phyloP scores from a whole-genome alignment of 2,797 vertebrate species.

The Chromis chromis region DNA sequence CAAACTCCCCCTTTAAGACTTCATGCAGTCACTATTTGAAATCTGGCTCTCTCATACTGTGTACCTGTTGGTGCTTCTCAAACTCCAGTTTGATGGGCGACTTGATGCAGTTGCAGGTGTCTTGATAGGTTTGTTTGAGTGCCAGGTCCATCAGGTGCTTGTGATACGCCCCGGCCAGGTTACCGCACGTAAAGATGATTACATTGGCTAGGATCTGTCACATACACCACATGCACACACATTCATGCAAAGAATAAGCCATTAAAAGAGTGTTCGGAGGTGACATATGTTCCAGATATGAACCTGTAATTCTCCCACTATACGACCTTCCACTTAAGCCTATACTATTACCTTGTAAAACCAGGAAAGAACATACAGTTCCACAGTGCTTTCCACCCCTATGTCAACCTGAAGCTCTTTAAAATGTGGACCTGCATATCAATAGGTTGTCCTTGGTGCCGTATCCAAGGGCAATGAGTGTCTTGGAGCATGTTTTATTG shows the following conservation, averaged over 20 bases:
- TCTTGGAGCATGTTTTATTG: slow-evolving; percentile 54
- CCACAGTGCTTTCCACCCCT: slow-evolving; percentile 28
- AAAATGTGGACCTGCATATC: slow-evolving; percentile 52
- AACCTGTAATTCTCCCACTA: slow-evolving; percentile 36
- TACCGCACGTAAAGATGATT: slow-evolving; percentile 97
- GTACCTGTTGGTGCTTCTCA: slow-evolving; percentile 98
- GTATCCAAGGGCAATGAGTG: slow-evolving; percentile 47
- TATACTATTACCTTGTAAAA: slow-evolving; percentile 66
- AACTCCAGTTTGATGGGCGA: slow-evolving; percentile 98
- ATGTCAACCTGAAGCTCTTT: slow-evolving; percentile 61
- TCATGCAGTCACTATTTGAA: not conserved
- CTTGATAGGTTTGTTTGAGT: slow-evolving; percentile 95
- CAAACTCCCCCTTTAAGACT: not conserved
- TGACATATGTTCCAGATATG: slow-evolving; percentile 28
- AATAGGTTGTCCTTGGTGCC: slow-evolving; percentile 46
- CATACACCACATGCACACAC: not conserved
- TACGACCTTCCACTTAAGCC: slow-evolving; percentile 36
- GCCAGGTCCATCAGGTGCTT: slow-evolving; percentile 98
- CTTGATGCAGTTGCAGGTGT: slow-evolving; percentile 98
- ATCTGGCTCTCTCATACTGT: not conserved
- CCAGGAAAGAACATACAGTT: slow-evolving; percentile 39
- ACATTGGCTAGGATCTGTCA: slow-evolving; percentile 94
- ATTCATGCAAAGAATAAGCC: not conserved
- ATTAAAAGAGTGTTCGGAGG: slow-evolving; percentile 21
- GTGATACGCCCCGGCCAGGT: slow-evolving; percentile 95